A percentile compares a stretch with the other conserved stretches of the same genome.
Conservation (phyloP, 2,797 vertebrate genomes). For the Jordanella pulchra region DNA sequence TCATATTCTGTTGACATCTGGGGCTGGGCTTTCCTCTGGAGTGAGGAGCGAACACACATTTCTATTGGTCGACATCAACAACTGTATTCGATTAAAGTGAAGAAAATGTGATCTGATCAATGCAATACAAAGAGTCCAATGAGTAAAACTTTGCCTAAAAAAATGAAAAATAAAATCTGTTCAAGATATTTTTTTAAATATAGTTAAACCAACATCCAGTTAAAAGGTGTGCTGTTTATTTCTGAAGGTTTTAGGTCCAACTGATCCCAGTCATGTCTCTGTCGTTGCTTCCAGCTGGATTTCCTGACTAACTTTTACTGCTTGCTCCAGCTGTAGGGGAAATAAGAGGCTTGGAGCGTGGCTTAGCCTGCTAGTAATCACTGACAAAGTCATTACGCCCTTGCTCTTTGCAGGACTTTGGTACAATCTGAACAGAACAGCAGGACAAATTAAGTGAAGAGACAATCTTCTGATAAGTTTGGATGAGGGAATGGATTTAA, state of each 20-base stretch:
- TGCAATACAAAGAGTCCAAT: too few species aligned
- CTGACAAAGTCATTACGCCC: slow-evolving; percentile 73
- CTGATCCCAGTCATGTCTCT: background rate
- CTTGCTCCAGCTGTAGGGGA: slow-evolving; percentile 67
- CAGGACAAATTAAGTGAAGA: slow-evolving; percentile 18
- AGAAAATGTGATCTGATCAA: too few species aligned
- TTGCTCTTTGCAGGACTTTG: slow-evolving; percentile 55
- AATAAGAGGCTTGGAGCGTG: slow-evolving; percentile 75
- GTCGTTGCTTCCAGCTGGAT: slow-evolving; percentile 26
- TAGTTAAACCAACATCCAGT: too few species aligned
- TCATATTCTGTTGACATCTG: too few species aligned
- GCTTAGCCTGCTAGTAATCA: slow-evolving; percentile 74
- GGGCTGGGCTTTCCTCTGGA: too few species aligned
- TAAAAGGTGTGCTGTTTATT: background rate
- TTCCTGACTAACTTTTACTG: slow-evolving; percentile 67
- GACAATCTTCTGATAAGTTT: slow-evolving; percentile 29
- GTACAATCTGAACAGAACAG: slow-evolving; percentile 21
- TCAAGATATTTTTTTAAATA: too few species aligned
- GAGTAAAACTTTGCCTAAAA: too few species aligned
- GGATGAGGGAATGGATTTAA: slow-evolving; percentile 29
- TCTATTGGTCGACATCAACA: too few species aligned
- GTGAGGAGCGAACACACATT: too few species aligned
- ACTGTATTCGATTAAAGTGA: too few species aligned
- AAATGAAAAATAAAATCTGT: too few species aligned
- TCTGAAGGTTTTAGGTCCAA: background rate